Base-by-base conservation (phyloP, 2,888 invertebrate species). In the Smittia sp. region DNA sequence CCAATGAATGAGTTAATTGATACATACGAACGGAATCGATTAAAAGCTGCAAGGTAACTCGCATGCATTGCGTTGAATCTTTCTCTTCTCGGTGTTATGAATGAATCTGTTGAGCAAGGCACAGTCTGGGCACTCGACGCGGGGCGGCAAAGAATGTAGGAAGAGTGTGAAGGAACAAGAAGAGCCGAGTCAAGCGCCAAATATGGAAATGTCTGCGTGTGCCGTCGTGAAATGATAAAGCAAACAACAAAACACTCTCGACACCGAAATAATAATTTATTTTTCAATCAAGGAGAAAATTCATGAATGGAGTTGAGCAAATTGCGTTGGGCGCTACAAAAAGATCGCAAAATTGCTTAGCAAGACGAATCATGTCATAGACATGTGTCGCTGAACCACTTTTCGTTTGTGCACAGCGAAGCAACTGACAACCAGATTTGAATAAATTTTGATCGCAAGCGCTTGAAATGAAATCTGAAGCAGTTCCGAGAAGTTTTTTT, bases 281-380 rank as follows among this genome's bases (percentile, higher is more conserved):
- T 58, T 58, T 58, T 58, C 58, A 58, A 58, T 58, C 58, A 58
- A 7, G 58, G 58, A 2, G 13, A 58, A 18, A 58, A 13, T 18
- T 22, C 22, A 58, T 58, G 58, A 58, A 58, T 58, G 58, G 32
- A 58, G 58, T 58, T 18, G 9, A 58, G 58, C 58, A 58, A 58
- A 58, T 58, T 58, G 58, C 58, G 22, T 58, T 58, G 6, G 58
- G 58, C 15, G 46, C 58, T 58, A 22, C 18, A 58, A 58, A 58
- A 15, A 58, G 58, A 58, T 58, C 22, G 22, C 18, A 58, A 58
- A 58, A 20, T 58, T 58, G 22, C 22, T 58, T 58, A 22, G 58
- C 2, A 22, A 4, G 58, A 58, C 4, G 58, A 58, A 58, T 58
- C 20, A 3, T 58, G 58, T 58, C 22, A 9, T 7, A 58, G 58